Conservation (phyloP, 2,797 vertebrate species). For the Scyliorhinus canicula region DNA sequence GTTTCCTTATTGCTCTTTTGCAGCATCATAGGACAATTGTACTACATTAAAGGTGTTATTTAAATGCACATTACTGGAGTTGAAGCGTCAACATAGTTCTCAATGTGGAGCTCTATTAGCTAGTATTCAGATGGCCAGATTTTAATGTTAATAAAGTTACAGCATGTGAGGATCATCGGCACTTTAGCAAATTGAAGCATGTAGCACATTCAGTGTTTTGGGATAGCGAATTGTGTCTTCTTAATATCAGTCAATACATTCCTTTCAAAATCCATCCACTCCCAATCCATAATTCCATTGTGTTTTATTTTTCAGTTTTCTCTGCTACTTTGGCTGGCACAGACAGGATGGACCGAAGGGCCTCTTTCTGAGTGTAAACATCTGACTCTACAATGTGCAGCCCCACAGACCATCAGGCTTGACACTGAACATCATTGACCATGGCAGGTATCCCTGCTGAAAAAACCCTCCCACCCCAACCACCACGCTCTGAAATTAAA, state of each 20-base stretch:
- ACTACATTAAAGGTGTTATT: not conserved
- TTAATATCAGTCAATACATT: not conserved
- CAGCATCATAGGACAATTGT: not conserved
- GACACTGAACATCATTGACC: not conserved
- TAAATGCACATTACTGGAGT: not conserved
- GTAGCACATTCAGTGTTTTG: not conserved
- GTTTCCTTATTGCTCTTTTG: not conserved
- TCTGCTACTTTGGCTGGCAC: too few species aligned
- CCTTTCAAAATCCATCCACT: not conserved
- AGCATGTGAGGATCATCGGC: not conserved
- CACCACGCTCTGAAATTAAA: not conserved
- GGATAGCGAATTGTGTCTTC: not conserved
- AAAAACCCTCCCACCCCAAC: not conserved
- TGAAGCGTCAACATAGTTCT: not conserved
- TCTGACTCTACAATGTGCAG: too few species aligned
- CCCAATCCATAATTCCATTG: not conserved
- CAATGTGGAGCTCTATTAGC: not conserved
- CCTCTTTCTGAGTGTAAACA: too few species aligned
- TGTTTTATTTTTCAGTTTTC: not conserved
- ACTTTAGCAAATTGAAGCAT: not conserved
- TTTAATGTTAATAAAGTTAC: not conserved
- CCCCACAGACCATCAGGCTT: not conserved
- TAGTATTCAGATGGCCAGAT: not conserved
- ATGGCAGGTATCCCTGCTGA: not conserved
- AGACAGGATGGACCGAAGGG: too few species aligned